phyloP scores from a whole-genome alignment of 2,113 vertebrate species.

The Nibea albiflora region DNA sequence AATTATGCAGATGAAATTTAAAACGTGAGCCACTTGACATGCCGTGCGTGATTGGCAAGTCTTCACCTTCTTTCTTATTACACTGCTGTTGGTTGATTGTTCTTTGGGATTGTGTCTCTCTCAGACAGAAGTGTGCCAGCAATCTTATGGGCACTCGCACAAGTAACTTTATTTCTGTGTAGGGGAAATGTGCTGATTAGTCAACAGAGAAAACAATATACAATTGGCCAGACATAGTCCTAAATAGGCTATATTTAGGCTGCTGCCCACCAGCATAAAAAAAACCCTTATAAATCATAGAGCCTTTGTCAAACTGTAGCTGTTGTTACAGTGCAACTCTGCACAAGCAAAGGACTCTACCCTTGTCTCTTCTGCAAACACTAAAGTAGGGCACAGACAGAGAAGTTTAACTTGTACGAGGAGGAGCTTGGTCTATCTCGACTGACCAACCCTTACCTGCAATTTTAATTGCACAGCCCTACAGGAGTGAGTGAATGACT shows the following conservation, averaged over 20 bases:
- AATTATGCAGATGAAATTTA: not conserved
- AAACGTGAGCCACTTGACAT: not conserved
- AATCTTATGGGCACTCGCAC: not conserved
- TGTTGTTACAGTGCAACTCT: not conserved
- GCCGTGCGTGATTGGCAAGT: not conserved
- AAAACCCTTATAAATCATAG: not conserved
- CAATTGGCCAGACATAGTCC: not conserved
- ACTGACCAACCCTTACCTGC: not conserved
- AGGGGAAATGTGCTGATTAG: too few relatives aligned
- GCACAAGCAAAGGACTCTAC: not conserved
- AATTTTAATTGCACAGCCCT: not conserved
- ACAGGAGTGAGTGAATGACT: not conserved
- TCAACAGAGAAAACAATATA: not conserved
- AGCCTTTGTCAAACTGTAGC: not conserved
- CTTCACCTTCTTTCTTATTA: not conserved
- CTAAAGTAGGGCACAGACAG: not conserved
- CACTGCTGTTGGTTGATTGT: not conserved
- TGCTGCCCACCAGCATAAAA: not conserved
- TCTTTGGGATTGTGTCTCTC: not conserved
- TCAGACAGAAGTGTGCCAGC: not conserved
- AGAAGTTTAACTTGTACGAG: not conserved
- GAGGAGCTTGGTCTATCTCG: not conserved
- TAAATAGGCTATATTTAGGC: not conserved
- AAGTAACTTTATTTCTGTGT: not conserved
- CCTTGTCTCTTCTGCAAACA: not conserved